These are phyloP conservation scores for Xiphorhynchus elegans DNA, from an alignment of 2,113 vertebrate genomes.

Conservation along the genomic window DNA sequence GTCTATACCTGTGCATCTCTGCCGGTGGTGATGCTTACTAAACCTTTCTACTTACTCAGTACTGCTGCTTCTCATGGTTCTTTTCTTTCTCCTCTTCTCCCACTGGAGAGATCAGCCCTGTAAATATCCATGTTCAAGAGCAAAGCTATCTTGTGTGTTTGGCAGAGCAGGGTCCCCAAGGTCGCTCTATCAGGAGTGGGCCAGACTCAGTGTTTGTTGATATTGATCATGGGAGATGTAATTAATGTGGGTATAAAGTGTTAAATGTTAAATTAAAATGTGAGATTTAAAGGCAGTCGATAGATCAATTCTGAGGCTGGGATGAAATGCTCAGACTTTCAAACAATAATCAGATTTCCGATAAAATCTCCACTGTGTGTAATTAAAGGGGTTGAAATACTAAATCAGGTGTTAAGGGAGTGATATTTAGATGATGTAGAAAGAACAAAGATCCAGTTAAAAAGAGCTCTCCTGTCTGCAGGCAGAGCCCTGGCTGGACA, in stretches of 20 bases:
- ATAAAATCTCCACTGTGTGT: constrained; percentile 42
- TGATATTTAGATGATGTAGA: background rate
- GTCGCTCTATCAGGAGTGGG: background rate
- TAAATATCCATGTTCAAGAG: background rate
- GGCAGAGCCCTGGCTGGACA: background rate
- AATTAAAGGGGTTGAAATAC: constrained; percentile 56
- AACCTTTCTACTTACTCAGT: background rate
- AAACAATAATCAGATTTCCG: constrained; percentile 58
- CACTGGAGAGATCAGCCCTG: rapidly evolving
- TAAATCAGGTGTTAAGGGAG: constrained; percentile 34
- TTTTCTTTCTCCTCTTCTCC: background rate
- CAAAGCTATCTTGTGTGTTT: background rate
- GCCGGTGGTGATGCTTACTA: background rate
- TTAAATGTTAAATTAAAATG: constrained; percentile 50
- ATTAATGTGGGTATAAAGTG: constrained; percentile 21
- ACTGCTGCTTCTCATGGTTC: background rate
- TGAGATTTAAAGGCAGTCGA: constrained; percentile 30
- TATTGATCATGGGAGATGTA: background rate
- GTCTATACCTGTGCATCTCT: background rate
- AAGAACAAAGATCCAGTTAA: background rate
- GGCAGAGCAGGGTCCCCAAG: background rate
- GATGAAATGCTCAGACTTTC: constrained; percentile 45
- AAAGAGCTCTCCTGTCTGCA: background rate
- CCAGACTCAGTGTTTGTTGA: background rate
- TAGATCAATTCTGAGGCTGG: constrained; percentile 43